Base-by-base conservation (phyloP, 2,113 vertebrate genomes). In the Trogon surrucura region DNA sequence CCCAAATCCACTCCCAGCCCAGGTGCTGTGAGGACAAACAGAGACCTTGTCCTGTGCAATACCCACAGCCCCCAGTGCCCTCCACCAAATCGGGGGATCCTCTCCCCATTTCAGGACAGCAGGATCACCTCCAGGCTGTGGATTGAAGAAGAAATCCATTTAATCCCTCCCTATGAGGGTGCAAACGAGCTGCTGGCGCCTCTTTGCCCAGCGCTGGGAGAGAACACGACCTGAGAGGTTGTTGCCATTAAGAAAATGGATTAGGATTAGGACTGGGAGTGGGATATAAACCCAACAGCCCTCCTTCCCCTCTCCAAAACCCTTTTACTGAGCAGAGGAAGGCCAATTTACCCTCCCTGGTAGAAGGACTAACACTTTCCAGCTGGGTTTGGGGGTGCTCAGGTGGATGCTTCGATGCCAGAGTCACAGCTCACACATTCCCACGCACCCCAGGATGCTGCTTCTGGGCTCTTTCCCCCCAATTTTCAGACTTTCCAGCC, bases 331-430 rank as follows among this genome's bases (percentile, higher is more conserved):
- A 70, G 13, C 36, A 13, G 65, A 20, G 10, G 29, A 26, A 14
- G 26, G 11, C 4, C 32, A 4, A 60, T 78, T 14, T 57, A 13
- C 29, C 69, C 67, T 27, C 14, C 13, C 21, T 8, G 5, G 1
- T 6, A 7, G 6, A 34, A 51, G 62, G 57, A 26, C 22, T 11
- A 9, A 5, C 30, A 0, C 30, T 5, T 16, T 47, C 62, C 48
- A 67, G 23, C 56, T 77, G 83, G 10, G 3, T 58, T 60, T 80
- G 23, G 47, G n/a, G 80, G 51, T 34, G 48, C 48, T 18, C 1
- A 3, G 36, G 47, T 0, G 0, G 77, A 20, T 75, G 57, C 2
- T 60, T 41, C 9, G 1, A 0, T 65, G 62, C 67, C 27, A 3
- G 38, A n/a, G 17, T 9, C 41, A 13, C 41, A 45, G 27, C 60